These are phyloP conservation scores for Pangasius krempfi DNA, from an alignment of 2,797 vertebrate species.

Conservation along the genomic window DNA sequence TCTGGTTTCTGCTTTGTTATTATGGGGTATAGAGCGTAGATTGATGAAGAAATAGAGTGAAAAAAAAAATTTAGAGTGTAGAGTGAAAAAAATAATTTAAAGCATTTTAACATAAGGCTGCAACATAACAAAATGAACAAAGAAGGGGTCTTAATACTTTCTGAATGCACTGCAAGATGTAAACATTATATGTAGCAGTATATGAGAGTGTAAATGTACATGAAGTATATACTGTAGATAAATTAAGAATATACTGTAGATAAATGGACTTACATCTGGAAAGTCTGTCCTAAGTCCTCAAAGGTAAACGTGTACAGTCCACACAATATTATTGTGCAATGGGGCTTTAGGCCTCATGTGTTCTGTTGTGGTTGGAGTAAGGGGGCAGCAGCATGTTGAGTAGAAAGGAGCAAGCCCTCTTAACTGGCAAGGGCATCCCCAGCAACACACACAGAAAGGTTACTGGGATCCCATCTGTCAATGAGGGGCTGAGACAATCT, in stretches of 20 bases:
- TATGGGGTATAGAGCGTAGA: too few species aligned
- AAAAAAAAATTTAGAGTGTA: too few species aligned
- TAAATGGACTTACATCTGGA: neutral
- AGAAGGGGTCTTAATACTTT: too few species aligned
- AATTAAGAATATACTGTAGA: neutral
- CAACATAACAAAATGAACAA: too few species aligned
- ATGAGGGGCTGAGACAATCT: slow-evolving; percentile 20
- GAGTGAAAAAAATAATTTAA: too few species aligned
- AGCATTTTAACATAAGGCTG: too few species aligned
- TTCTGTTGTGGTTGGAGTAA: neutral
- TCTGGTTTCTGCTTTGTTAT: too few species aligned
- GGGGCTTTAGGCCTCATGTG: neutral
- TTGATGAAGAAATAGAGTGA: too few species aligned
- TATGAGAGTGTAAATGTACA: neutral
- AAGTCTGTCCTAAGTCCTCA: too few species aligned
- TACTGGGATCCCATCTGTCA: slow-evolving; percentile 52
- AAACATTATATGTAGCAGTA: neutral
- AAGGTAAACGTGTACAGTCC: too few species aligned
- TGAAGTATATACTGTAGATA: too few species aligned
- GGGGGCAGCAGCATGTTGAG: neutral
- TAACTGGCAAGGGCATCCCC: slow-evolving; percentile 17
- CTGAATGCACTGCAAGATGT: neutral
- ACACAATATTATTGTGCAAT: too few species aligned
- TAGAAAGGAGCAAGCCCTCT: slow-evolving; percentile 1
- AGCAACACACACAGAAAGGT: slow-evolving; percentile 34